These are phyloP conservation scores for Idaea dimidiata DNA, from an alignment of 2,888 invertebrate genomes.

Conservation along the genomic window DNA sequence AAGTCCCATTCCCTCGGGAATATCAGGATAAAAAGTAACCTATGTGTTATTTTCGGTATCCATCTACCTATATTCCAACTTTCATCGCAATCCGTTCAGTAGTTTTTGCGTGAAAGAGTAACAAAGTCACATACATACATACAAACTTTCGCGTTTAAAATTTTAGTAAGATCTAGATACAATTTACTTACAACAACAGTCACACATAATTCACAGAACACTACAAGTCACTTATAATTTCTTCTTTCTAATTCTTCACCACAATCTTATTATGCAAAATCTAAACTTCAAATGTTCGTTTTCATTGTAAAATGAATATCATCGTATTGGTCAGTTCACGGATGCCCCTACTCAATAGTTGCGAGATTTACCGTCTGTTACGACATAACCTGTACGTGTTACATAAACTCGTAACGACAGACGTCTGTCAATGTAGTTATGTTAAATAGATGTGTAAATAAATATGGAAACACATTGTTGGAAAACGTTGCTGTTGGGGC, in stretches of 20 bases:
- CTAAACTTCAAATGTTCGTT: conserved; percentile 25
- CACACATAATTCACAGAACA: neutral
- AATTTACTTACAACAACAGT: neutral
- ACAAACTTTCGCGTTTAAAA: too few relatives aligned
- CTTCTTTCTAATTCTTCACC: neutral
- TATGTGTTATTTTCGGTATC: too few relatives aligned
- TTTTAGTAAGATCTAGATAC: too few relatives aligned
- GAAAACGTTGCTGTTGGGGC: conserved; percentile 4
- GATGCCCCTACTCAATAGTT: conserved; percentile 40
- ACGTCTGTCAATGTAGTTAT: conserved; percentile 20
- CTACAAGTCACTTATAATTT: neutral
- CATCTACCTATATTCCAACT: too few relatives aligned
- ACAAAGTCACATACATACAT: too few relatives aligned
- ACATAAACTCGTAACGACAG: conserved; percentile 52
- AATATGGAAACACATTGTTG: conserved; percentile 8
- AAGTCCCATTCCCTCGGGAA: too few relatives aligned
- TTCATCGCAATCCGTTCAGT: too few relatives aligned
- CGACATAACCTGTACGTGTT: conserved; percentile 49
- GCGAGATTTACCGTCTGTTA: conserved; percentile 47
- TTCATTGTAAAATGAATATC: conserved; percentile 22
- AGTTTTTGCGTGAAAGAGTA: too few relatives aligned
- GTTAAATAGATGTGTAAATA: conserved; percentile 22
- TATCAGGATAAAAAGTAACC: too few relatives aligned
- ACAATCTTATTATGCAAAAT: neutral
- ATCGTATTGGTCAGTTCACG: conserved; percentile 26